Conservation (phyloP, 1,140 invertebrate genomes). For the Sycophila sp. region DNA sequence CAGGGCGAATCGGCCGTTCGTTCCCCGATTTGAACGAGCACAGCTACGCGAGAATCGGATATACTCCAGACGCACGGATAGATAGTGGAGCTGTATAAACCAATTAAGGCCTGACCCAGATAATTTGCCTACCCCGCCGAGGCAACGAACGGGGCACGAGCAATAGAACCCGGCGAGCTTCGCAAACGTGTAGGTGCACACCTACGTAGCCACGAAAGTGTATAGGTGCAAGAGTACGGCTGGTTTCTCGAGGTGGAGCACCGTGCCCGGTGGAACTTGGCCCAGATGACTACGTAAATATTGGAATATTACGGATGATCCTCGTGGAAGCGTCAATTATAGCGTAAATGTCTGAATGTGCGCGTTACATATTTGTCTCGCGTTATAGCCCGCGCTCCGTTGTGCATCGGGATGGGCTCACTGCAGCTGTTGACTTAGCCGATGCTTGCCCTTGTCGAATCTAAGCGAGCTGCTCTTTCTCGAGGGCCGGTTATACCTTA, state of each 20-base stretch:
- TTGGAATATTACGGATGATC: constrained; percentile 25
- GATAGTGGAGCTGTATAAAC: constrained; percentile 20
- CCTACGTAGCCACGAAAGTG: background rate
- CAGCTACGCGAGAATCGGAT: background rate
- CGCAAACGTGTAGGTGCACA: background rate
- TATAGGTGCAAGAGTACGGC: background rate
- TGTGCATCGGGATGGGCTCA: no score
- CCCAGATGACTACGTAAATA: constrained; percentile 22
- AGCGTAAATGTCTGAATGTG: background rate
- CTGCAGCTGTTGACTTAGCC: no score
- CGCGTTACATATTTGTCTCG: background rate
- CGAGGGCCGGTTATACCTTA: no score
- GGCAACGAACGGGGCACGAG: background rate
- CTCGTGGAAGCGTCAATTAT: constrained; percentile 20
- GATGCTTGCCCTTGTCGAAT: no score
- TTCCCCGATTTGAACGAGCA: background rate
- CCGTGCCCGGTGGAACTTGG: background rate
- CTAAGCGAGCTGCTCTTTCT: no score
- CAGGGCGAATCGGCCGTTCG: background rate
- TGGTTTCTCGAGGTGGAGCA: background rate
- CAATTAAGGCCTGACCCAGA: constrained; percentile 29
- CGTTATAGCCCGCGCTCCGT: no score
- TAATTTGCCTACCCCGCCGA: background rate
- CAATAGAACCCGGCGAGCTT: no score
- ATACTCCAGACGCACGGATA: constrained; percentile 2